phyloP scores from a whole-genome alignment of 2,797 vertebrate species.

The Acanthurus lineatus region DNA sequence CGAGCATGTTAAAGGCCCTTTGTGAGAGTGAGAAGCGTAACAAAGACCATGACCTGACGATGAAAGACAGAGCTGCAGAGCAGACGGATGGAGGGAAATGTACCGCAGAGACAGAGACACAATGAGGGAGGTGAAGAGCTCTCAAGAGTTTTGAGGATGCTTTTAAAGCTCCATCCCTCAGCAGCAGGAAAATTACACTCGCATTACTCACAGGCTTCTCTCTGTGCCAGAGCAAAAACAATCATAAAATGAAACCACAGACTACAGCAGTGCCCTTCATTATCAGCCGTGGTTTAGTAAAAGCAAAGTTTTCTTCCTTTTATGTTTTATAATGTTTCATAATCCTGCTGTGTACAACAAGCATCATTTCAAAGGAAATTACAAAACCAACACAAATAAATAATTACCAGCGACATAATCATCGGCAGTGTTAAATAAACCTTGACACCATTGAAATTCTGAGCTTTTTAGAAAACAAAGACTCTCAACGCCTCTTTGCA shows the following conservation, averaged over 20 bases:
- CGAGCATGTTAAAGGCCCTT: neutral
- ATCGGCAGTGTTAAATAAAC: neutral
- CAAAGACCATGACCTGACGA: slow-evolving; percentile 29
- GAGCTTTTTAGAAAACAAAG: neutral
- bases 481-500: neutral
- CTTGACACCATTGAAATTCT: neutral
- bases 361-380: neutral
- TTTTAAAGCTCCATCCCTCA: slow-evolving; percentile 59
- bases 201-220: slow-evolving; percentile 19
- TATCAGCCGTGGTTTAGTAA: slow-evolving; percentile 16
- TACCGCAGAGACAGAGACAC: slow-evolving; percentile 1
- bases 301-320: slow-evolving; percentile 23
- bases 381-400: neutral
- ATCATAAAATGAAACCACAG: slow-evolving; percentile 25
- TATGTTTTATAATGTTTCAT: neutral
- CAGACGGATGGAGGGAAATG: slow-evolving; percentile 31
- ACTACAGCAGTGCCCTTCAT: slow-evolving; percentile 10
- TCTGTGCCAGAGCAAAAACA: slow-evolving; percentile 21
- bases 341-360: neutral
- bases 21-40: slow-evolving; percentile 1
- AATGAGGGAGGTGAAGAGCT: slow-evolving; percentile 19
- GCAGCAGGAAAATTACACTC: slow-evolving; percentile 37
- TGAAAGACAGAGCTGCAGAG: slow-evolving; percentile 40
- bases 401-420: neutral
- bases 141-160: slow-evolving; percentile 45